Conservation (phyloP, 2,888 invertebrate genomes). For the Netelia melanura region DNA sequence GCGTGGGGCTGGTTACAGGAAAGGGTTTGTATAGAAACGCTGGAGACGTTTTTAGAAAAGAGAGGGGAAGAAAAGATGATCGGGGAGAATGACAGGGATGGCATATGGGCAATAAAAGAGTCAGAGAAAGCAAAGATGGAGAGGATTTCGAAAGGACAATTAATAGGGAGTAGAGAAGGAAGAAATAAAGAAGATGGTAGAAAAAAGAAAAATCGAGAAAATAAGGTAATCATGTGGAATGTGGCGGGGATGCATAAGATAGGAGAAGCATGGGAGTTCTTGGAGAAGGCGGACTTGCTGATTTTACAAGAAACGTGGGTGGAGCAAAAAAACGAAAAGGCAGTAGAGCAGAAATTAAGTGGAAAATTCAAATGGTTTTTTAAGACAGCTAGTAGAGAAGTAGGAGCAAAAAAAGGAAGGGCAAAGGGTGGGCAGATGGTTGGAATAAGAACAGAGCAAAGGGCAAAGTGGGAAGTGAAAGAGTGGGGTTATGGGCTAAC, state of each 20-base stretch:
- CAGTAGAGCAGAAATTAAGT: background rate
- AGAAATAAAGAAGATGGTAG: background rate
- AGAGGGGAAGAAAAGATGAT: too few species aligned
- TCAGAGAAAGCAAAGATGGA: too few species aligned
- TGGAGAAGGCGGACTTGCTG: background rate
- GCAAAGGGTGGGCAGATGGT: slow-evolving; percentile 13
- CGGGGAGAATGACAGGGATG: too few species aligned
- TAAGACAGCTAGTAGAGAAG: background rate
- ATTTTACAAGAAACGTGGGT: slow-evolving; percentile 21
- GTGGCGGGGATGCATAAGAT: slow-evolving; percentile 25
- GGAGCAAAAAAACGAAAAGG: slow-evolving; percentile 33
- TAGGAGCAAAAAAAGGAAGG: slow-evolving; percentile 4
- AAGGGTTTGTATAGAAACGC: too few species aligned
- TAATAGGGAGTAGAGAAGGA: background rate
- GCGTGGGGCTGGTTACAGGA: too few species aligned
- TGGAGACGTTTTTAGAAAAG: too few species aligned
- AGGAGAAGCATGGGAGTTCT: slow-evolving; percentile 1
- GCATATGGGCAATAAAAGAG: too few species aligned
- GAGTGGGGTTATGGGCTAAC: slow-evolving; percentile 18
- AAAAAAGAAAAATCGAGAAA: background rate
- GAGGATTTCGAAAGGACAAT: too few species aligned
- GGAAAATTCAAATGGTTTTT: slow-evolving; percentile 15
- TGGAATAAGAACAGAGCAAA: slow-evolving; percentile 19
- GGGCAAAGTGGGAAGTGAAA: background rate
- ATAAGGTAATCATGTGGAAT: slow-evolving; percentile 28